Base-by-base conservation (phyloP, 2,113 vertebrate genomes). In the Camelus dromedarius region DNA sequence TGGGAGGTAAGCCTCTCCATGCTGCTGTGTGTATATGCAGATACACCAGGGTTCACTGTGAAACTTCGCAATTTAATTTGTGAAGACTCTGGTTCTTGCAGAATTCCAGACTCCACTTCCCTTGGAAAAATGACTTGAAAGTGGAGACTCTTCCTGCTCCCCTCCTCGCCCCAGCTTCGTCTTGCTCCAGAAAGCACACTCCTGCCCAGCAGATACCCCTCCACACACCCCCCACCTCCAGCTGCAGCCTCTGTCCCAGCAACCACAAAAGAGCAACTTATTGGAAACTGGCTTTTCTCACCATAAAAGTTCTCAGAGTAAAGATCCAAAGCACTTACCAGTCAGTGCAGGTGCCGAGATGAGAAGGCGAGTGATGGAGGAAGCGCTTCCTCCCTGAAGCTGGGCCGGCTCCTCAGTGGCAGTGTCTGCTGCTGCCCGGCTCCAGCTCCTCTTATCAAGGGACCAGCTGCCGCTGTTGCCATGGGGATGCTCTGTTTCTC, bases 361-460 rank as follows among this genome's bases (percentile, higher is more conserved):
- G 84, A 75, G 38, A 58, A 28, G 56, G n/a, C 6, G 28, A 46
- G 89, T 14, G 38, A 26, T 54, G 66, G 60, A 11, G 54, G 15
- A 2, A 0, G 76, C 2, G 42, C 32, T 95, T 35, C 35, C 94
- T 72, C 94, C 56, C 97, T 6, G 77, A 56, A 48, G 88, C 95
- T 92, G 92, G 72, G 93, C 79, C 1, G 58, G 82, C 60, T 97
- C 32, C 75, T 91, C 86, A 87, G 87, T 87, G 86, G 96, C 88
- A 87, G 87, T 83, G 86, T 96, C 90, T 89, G 81, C 80, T 32
- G 95, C 69, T 13, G 96, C 72, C 80, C 1, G 9, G 86, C 92
- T 94, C 70, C 90, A 22, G 69, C 96, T 83, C 12, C 84, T 97
- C 97, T 99, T 99, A 98, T 98, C 97, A 98, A 98, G 97, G 94